Percentiles rank a stretch among this genome's conserved stretches.
Conservation (phyloP, 2,797 vertebrate genomes). For the Naso thynnoides region DNA sequence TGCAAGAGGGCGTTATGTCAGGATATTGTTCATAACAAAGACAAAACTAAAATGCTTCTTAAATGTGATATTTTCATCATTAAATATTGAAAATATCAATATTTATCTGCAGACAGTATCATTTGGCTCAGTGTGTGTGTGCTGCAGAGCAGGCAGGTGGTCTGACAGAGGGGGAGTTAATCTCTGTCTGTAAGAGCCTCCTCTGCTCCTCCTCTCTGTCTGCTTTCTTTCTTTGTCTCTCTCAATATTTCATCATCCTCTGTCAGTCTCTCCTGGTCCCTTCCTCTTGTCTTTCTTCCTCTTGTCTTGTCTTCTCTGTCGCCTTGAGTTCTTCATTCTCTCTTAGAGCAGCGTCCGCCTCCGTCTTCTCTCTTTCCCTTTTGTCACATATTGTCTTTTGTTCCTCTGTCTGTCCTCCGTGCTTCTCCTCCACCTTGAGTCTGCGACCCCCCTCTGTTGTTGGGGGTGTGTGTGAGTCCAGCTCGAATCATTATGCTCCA, state of each 20-base stretch:
- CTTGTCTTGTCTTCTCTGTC: slow-evolving; percentile 39
- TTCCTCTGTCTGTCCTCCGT: slow-evolving; percentile 34
- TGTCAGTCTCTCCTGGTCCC: neutral
- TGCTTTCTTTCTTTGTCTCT: slow-evolving; percentile 55
- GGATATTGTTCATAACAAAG: neutral
- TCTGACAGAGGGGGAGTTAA: slow-evolving; percentile 68
- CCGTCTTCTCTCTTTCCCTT: slow-evolving; percentile 23
- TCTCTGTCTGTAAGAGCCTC: slow-evolving; percentile 66
- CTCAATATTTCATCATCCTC: slow-evolving; percentile 70
- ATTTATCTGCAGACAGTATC: slow-evolving; percentile 18
- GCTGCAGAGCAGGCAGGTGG: slow-evolving; percentile 61
- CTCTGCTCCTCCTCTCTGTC: slow-evolving; percentile 61
- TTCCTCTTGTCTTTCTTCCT: slow-evolving; percentile 9
- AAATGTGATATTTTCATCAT: neutral
- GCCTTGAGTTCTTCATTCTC: slow-evolving; percentile 30
- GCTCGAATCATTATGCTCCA: slow-evolving; percentile 72
- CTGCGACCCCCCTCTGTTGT: slow-evolving; percentile 22
- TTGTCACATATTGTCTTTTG: slow-evolving; percentile 19
- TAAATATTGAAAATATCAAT: slow-evolving; percentile 19
- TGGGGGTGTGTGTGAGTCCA: slow-evolving; percentile 36
- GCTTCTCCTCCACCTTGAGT: slow-evolving; percentile 31
- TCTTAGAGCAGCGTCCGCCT: neutral
- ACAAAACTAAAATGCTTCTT: slow-evolving; percentile 8
- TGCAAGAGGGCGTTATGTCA: neutral
- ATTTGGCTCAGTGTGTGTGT: neutral